These are phyloP conservation scores for Potorous gilbertii DNA, from an alignment of 2,797 vertebrate species.

Conservation along the genomic window DNA sequence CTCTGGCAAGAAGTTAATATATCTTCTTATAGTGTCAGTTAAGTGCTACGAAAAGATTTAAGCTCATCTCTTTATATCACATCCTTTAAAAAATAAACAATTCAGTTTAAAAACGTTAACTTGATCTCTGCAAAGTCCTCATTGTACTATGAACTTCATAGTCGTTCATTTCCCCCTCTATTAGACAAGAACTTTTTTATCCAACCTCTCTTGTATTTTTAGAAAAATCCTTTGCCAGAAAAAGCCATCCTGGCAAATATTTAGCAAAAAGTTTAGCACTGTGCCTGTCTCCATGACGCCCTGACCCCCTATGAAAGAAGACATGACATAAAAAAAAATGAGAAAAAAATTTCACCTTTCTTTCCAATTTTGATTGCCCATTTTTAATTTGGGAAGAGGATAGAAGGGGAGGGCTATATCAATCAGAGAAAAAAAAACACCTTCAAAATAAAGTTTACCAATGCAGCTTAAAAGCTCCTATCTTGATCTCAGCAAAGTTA, in stretches of 20 bases:
- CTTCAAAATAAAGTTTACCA: conserved; percentile 89
- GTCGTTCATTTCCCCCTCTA: conserved; percentile 98
- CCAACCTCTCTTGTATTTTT: conserved; percentile 99
- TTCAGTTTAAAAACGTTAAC: conserved; percentile 98
- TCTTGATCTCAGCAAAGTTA: conserved; percentile 99
- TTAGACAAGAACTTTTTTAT: conserved; percentile 99
- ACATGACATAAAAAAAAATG: conserved; percentile 95
- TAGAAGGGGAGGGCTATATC: too few species aligned
- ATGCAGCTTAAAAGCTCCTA: conserved; percentile 98
- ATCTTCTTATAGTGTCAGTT: conserved; percentile 86
- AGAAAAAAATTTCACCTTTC: conserved; percentile 92
- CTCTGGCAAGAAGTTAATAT: conserved; percentile 94
- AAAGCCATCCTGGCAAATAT: conserved; percentile 97
- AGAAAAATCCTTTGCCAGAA: conserved; percentile 99
- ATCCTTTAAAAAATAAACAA: conserved; percentile 97
- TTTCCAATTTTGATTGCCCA: conserved; percentile 91
- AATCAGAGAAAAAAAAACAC: conserved; percentile 74
- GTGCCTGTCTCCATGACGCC: conserved; percentile 98
- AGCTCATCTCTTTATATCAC: conserved; percentile 99
- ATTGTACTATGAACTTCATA: conserved; percentile 99
- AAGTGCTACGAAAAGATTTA: conserved; percentile 99
- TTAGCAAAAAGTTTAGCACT: conserved; percentile 99
- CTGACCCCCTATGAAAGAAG: conserved; percentile 94
- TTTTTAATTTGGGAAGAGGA: conserved; percentile 86
- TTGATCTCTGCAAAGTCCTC: conserved; percentile 99